phyloP scores from a whole-genome alignment of 1,140 invertebrate genomes.

The Phocides pigmalion region DNA sequence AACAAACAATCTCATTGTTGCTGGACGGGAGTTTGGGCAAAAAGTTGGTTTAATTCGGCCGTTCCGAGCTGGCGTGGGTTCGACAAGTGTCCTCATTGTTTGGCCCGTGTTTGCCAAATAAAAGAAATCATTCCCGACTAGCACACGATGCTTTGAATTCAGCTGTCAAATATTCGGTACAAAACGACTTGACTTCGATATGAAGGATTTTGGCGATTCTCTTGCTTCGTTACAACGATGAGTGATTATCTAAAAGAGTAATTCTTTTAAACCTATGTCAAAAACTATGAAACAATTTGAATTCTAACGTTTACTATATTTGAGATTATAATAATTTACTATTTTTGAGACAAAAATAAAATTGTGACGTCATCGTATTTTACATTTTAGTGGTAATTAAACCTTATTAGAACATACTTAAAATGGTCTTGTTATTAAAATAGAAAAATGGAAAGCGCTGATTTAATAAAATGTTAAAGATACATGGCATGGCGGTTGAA shows the following conservation, averaged over 20 bases:
- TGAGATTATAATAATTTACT: too few relatives aligned
- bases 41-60: conserved; percentile 23
- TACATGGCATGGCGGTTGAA: too few relatives aligned
- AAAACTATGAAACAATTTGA: too few relatives aligned
- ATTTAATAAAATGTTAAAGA: too few relatives aligned
- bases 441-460: too few relatives aligned
- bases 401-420: too few relatives aligned
- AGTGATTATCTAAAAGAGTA: neutral
- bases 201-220: neutral
- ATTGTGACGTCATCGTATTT: too few relatives aligned
- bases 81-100: conserved; percentile 22
- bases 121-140: conserved; percentile 11
- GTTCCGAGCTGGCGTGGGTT: neutral
- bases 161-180: conserved; percentile 4
- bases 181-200: neutral
- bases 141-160: neutral
- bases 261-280: too few relatives aligned
- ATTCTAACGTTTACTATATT: too few relatives aligned
- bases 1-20: conserved; percentile 9
- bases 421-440: too few relatives aligned
- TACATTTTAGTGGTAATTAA: too few relatives aligned
- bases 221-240: neutral
- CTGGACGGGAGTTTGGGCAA: conserved; percentile 6
- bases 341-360: too few relatives aligned
- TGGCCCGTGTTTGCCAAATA: conserved; percentile 20